phyloP scores from a whole-genome alignment of 2,888 invertebrate species.

The Stenodera caucasica region DNA sequence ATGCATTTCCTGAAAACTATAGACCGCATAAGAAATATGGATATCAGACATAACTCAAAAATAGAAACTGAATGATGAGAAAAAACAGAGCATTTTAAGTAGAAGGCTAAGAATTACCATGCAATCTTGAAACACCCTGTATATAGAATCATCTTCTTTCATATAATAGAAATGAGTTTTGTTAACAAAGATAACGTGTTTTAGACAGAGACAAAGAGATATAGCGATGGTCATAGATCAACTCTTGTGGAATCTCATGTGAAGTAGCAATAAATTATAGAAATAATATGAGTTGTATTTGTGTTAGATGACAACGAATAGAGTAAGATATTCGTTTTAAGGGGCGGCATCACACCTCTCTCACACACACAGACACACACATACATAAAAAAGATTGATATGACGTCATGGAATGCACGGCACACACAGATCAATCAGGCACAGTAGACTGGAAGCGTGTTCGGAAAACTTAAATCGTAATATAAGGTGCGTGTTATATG shows the following conservation, averaged over 20 bases:
- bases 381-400: slow-evolving; percentile 38
- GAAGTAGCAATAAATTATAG: slow-evolving; percentile 45
- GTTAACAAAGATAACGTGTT: not conserved
- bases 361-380: too few relatives aligned
- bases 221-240: slow-evolving; percentile 39
- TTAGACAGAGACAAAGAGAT: slow-evolving; percentile 34
- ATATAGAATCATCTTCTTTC: too few relatives aligned
- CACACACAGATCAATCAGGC: slow-evolving; percentile 44
- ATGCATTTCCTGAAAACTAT: too few relatives aligned
- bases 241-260: slow-evolving; percentile 41
- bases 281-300: slow-evolving; percentile 48
- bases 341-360: slow-evolving; percentile 41
- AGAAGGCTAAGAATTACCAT: too few relatives aligned
- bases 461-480: slow-evolving; percentile 22
- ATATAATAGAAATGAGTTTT: not conserved
- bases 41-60: too few relatives aligned
- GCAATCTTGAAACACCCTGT: too few relatives aligned
- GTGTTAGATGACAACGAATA: slow-evolving; percentile 30
- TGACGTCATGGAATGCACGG: slow-evolving; percentile 45
- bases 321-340: slow-evolving; percentile 37
- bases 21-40: too few relatives aligned
- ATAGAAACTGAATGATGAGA: too few relatives aligned
- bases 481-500: slow-evolving; percentile 6
- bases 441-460: slow-evolving; percentile 32
- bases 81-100: too few relatives aligned